Percentiles rank a stretch among this genome's conserved stretches.
phyloP scores from a whole-genome alignment of 2,797 vertebrate genomes.

The Distichodus sexfasciatus region DNA sequence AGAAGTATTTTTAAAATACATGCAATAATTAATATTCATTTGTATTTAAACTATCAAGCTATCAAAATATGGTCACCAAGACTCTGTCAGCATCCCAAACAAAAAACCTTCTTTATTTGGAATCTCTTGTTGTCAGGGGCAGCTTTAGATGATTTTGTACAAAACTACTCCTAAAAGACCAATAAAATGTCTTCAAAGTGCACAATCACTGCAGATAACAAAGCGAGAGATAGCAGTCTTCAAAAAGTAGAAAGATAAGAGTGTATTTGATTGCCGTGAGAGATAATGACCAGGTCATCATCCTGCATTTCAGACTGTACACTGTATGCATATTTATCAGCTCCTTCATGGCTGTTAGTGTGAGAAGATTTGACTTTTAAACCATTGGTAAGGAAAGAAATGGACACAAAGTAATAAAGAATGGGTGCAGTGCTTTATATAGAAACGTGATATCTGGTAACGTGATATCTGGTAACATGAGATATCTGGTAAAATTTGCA shows the following conservation, averaged over 20 bases:
- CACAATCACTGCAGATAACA: conserved; percentile 27
- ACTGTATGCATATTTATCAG: conserved; percentile 31
- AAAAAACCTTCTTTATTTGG: conserved; percentile 17
- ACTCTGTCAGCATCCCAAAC: neutral
- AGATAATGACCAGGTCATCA: conserved; percentile 46
- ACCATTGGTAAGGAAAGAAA: conserved; percentile 11
- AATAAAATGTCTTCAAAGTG: conserved; percentile 10
- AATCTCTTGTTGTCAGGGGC: conserved; percentile 26
- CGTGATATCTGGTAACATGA: too few relatives aligned
- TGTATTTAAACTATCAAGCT: too few relatives aligned
- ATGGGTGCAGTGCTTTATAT: neutral
- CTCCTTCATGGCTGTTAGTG: conserved; percentile 20
- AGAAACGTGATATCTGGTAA: neutral
- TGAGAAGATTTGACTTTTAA: conserved; percentile 13
- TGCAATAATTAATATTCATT: too few relatives aligned
- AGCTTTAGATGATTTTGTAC: conserved; percentile 23
- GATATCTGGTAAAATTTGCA: too few relatives aligned
- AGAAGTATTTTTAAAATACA: too few relatives aligned
- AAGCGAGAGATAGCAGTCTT: conserved; percentile 33
- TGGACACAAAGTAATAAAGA: conserved; percentile 2
- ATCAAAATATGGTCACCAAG: too few relatives aligned
- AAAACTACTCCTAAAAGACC: conserved; percentile 37
- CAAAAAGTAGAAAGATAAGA: conserved; percentile 55
- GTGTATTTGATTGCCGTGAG: conserved; percentile 48
- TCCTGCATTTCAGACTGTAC: conserved; percentile 40